A percentile compares a stretch with the other conserved stretches of the same genome.
Conservation (phyloP, 2,113 vertebrate genomes). For the Pteronura brasiliensis region DNA sequence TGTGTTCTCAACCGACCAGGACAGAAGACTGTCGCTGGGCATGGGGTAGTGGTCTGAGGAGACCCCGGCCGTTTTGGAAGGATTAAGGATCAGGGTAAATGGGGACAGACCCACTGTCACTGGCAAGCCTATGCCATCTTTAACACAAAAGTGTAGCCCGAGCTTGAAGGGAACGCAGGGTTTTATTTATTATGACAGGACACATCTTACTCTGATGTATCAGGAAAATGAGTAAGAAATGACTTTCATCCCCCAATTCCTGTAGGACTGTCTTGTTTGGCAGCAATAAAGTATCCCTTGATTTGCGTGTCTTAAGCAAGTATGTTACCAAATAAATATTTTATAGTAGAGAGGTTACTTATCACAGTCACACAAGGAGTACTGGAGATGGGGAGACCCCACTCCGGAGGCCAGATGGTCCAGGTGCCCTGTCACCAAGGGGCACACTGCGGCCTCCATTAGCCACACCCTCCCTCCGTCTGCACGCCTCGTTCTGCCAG, state of each 20-base stretch:
- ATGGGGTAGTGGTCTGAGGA: not conserved
- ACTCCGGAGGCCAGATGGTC: not conserved
- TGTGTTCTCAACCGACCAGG: not conserved
- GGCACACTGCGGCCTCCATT: accelerated
- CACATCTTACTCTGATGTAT: not conserved
- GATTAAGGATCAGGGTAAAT: not conserved
- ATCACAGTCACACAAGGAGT: not conserved
- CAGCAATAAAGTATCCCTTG: not conserved
- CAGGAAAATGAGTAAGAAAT: not conserved
- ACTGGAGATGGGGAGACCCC: not conserved
- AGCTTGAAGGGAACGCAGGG: not conserved
- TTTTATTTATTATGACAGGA: not conserved
- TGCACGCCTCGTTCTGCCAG: not conserved
- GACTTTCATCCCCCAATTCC: not conserved
- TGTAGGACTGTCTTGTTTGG: not conserved
- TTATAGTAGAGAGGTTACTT: not conserved
- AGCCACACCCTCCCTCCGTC: not conserved
- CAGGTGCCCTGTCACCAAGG: accelerated
- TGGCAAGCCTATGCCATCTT: not conserved
- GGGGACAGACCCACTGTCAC: not conserved
- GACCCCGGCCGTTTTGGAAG: not conserved
- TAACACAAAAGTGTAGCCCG: not conserved
- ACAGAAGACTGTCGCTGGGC: not conserved
- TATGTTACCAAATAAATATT: not conserved
- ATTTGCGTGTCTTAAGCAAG: not conserved